Conservation (phyloP, 2,113 vertebrate species). For the Dasyprocta punctata region DNA sequence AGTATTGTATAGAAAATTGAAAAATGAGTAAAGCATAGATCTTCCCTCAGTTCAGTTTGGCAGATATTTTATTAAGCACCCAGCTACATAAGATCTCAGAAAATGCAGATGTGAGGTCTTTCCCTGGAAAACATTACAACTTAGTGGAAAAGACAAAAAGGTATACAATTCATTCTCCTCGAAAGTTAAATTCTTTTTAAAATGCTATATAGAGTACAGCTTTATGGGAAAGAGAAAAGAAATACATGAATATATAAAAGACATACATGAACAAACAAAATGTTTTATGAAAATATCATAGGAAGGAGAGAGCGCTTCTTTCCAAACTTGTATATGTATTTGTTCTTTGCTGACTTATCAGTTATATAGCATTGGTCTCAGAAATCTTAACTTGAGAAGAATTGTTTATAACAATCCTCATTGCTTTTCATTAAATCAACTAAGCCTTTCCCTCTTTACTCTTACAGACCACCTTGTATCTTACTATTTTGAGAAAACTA, state of each 20-base stretch:
- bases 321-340: not conserved
- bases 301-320: not conserved
- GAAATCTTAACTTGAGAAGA: slow-evolving; percentile 17
- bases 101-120: not conserved
- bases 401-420: not conserved
- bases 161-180: not conserved
- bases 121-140: not conserved
- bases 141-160: not conserved
- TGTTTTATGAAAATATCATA: not conserved
- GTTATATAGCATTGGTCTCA: not conserved
- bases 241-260: not conserved
- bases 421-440: not conserved
- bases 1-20: not conserved
- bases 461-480: not conserved
- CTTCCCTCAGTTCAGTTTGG: not conserved
- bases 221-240: not conserved
- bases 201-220: not conserved
- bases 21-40: not conserved
- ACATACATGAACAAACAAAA: not conserved
- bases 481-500: not conserved
- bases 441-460: not conserved
- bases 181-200: slow-evolving; percentile 17
- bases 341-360: not conserved
- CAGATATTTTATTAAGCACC: not conserved
- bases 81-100: not conserved